Evolutionary conservation across 2,113 vertebrate species (phyloP).

Genomic region (Hemicordylus capensis): DNA sequence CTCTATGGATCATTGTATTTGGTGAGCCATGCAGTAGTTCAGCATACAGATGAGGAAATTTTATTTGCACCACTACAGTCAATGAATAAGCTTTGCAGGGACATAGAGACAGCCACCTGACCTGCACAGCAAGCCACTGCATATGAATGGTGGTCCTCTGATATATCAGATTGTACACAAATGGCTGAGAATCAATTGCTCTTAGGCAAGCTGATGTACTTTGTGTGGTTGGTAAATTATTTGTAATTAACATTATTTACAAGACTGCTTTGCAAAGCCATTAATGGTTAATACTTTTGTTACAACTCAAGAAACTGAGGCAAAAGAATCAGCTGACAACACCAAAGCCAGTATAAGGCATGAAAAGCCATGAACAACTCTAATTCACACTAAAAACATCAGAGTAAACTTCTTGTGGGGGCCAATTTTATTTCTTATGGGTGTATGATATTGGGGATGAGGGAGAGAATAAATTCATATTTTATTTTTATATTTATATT

Average conservation of each 20-base stretch:
- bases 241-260: background rate
- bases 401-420: constrained; percentile 12
- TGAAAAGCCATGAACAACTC: background rate
- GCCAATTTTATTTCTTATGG: constrained; percentile 2
- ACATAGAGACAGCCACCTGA: background rate
- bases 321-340: background rate
- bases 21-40: background rate
- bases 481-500: constrained; percentile 14
- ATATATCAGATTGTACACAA: background rate
- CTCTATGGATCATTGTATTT: background rate
- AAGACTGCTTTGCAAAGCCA: background rate
- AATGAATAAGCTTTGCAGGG: background rate
- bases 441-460: background rate
- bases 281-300: background rate
- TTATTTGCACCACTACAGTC: background rate
- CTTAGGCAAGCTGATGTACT: background rate
- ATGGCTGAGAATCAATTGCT: background rate
- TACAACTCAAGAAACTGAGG: background rate
- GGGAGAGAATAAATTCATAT: background rate
- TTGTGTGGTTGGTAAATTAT: background rate
- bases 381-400: background rate
- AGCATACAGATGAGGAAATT: background rate
- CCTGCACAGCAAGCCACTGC: background rate
- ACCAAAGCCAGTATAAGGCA: background rate
- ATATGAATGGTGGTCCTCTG: background rate